Evolutionary conservation across 2,797 vertebrate species (phyloP).

Genomic region (Paedocypris micromegethes): DNA sequence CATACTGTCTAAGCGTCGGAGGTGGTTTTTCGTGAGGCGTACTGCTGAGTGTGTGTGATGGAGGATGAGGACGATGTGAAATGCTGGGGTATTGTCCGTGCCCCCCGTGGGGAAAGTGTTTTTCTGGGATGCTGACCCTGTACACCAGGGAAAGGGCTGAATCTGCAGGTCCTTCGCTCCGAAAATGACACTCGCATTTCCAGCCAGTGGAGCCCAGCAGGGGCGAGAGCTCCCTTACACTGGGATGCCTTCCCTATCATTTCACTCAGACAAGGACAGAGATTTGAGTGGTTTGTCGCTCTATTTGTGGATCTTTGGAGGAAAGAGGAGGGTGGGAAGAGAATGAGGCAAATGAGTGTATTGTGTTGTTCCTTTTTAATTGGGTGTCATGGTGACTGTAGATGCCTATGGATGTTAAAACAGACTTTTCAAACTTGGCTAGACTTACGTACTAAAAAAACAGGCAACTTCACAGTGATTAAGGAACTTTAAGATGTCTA

Average conservation of each 20-base stretch:
- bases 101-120: background rate
- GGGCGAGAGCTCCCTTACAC: slow-evolving; percentile 30
- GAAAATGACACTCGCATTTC: slow-evolving; percentile 29
- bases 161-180: slow-evolving; percentile 15
- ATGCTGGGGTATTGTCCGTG: slow-evolving; percentile 4
- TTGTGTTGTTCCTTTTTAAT: background rate
- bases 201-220: slow-evolving; percentile 24
- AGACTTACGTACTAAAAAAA: no score
- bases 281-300: slow-evolving; percentile 39
- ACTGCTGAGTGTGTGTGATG: slow-evolving; percentile 1
- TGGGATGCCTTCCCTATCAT: slow-evolving; percentile 41
- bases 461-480: no score
- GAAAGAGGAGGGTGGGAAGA: background rate
- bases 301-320: background rate
- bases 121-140: slow-evolving; percentile 16
- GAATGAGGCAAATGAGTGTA: background rate
- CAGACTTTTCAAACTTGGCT: no score
- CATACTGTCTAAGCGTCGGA: background rate
- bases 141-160: slow-evolving; percentile 6
- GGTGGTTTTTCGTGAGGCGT: background rate
- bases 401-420: no score
- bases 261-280: slow-evolving; percentile 31
- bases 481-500: no score
- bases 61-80: slow-evolving; percentile 9
- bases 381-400: no score